Evolutionary conservation across 2,888 invertebrate species (phyloP).

Genomic region (Pristionchus exspectatus): DNA sequence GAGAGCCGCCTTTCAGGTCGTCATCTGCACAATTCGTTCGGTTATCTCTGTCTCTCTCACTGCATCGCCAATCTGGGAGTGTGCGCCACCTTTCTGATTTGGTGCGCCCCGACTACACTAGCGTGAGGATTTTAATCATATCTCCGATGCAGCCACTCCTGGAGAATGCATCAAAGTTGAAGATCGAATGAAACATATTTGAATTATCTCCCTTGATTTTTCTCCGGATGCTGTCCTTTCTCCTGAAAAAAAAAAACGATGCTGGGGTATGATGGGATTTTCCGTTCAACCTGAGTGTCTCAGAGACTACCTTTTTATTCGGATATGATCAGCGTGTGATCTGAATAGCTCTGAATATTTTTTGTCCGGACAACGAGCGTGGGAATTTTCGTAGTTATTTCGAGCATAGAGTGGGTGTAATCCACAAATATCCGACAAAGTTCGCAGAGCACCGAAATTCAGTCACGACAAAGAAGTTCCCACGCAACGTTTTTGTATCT

Average conservation of each 20-base stretch:
- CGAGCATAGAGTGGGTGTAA: too few relatives aligned
- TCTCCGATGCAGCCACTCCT: background rate
- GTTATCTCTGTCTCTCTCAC: constrained; percentile 50
- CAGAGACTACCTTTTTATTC: background rate
- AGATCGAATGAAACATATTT: too few relatives aligned
- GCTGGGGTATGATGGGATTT: background rate
- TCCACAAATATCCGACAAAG: background rate
- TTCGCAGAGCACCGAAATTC: background rate
- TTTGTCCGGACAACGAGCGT: background rate
- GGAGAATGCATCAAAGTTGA: too few relatives aligned
- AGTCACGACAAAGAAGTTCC: background rate
- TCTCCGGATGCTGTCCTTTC: background rate
- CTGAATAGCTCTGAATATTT: background rate
- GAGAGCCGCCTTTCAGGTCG: background rate
- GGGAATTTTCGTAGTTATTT: background rate
- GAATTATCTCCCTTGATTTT: too few relatives aligned
- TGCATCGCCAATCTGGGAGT: constrained; percentile 53
- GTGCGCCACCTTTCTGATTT: constrained; percentile 34
- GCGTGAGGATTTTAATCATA: background rate
- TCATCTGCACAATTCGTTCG: constrained; percentile 51
- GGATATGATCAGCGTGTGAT: background rate
- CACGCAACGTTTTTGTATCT: constrained; percentile 5
- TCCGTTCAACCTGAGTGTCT: background rate
- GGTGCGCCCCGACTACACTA: constrained; percentile 43
- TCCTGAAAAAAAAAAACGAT: background rate